These are phyloP conservation scores for Chironomus riparius DNA, from an alignment of 2,888 invertebrate species.

Conservation along the genomic window DNA sequence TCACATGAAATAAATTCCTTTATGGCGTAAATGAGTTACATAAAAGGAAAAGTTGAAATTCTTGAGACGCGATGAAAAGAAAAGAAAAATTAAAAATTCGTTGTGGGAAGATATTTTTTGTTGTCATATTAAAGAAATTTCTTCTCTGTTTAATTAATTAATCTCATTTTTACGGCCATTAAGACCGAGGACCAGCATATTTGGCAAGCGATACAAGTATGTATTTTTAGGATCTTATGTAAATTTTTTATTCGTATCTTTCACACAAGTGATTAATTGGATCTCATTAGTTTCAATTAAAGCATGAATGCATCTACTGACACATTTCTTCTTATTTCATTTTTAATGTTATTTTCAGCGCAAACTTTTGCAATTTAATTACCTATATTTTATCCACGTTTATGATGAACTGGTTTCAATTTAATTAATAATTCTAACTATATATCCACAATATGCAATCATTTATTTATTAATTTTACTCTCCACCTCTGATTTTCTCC, in stretches of 20 bases:
- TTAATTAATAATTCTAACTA: background rate
- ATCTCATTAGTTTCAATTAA: background rate
- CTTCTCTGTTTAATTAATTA: background rate
- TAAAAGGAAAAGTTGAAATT: background rate
- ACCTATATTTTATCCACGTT: background rate
- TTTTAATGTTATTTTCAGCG: too few relatives aligned
- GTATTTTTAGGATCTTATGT: conserved; percentile 36
- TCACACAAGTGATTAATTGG: background rate
- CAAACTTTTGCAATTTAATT: too few relatives aligned
- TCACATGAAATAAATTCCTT: background rate
- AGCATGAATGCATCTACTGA: background rate
- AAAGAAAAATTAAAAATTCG: background rate
- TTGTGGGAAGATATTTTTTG: background rate
- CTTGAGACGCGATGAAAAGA: background rate
- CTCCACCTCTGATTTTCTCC: background rate
- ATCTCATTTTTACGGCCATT: background rate
- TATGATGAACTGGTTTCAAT: background rate
- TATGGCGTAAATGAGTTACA: background rate
- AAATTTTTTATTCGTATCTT: background rate
- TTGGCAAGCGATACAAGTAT: conserved; percentile 71
- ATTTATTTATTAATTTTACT: background rate
- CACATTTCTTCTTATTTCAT: background rate
- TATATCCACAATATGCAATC: background rate
- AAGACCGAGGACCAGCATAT: conserved; percentile 44
- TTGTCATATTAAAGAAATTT: background rate